These are phyloP conservation scores for Rachycentron canadum DNA, from an alignment of 2,797 vertebrate genomes.

Conservation along the genomic window DNA sequence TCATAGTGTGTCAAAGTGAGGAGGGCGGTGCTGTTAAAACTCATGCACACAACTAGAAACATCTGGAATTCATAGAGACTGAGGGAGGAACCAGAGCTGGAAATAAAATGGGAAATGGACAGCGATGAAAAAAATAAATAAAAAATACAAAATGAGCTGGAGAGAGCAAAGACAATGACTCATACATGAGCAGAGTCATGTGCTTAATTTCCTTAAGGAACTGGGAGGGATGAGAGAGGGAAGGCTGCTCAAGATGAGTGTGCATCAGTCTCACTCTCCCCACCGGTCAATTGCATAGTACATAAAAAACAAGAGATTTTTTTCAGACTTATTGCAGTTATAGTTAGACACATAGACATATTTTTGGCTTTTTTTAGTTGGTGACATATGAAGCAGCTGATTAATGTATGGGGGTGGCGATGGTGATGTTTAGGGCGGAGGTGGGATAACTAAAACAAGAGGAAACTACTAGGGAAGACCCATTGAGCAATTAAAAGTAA, in stretches of 20 bases:
- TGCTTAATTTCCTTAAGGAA: constrained; percentile 85
- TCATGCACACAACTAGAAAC: constrained; percentile 44
- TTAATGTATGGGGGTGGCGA: constrained; percentile 13
- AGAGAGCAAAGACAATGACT: constrained; percentile 82
- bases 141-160: constrained; percentile 45
- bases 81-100: constrained; percentile 33
- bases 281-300: constrained; percentile 11
- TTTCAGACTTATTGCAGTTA: constrained; percentile 1
- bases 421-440: background rate
- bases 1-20: constrained; percentile 22
- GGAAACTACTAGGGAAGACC: constrained; percentile 46
- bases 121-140: constrained; percentile 31
- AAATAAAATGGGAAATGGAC: constrained; percentile 56
- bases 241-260: constrained; percentile 34
- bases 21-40: constrained; percentile 22
- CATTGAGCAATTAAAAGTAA: constrained; percentile 67
- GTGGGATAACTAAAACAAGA: constrained; percentile 28
- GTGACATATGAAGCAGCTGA: constrained; percentile 37
- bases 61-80: constrained; percentile 69
- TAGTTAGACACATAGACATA: constrained; percentile 25
- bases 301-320: constrained; percentile 30
- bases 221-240: constrained; percentile 53
- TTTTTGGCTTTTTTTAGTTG: background rate
- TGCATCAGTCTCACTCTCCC: constrained; percentile 42
- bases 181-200: constrained; percentile 85